Evolutionary conservation across 2,113 vertebrate species (phyloP).

Genomic region (Zeus faber): DNA sequence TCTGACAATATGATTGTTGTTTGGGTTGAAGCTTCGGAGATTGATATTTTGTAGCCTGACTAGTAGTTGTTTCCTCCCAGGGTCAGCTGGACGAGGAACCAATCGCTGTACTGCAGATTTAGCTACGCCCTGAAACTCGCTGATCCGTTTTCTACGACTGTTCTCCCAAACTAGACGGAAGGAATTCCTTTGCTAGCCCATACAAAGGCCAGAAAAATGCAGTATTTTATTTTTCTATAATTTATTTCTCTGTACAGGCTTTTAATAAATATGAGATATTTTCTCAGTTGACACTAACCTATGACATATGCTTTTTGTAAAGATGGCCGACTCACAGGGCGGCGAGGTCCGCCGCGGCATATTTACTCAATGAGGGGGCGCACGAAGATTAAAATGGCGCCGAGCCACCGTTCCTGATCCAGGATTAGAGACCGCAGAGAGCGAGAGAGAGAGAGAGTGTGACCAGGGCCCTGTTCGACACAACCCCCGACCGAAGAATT

Average conservation of each 20-base stretch:
- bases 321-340: background rate
- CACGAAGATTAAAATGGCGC: conserved; percentile 22
- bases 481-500: no score
- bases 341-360: conserved; percentile 1
- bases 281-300: conserved; percentile 47
- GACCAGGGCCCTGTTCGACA: no score
- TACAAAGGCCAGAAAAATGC: conserved; percentile 31
- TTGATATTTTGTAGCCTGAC: conserved; percentile 19
- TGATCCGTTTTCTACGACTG: conserved; percentile 29
- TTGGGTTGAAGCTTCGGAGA: conserved; percentile 15
- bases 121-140: conserved; percentile 25
- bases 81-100: conserved; percentile 9
- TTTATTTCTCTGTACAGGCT: conserved; percentile 57
- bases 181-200: conserved; percentile 31
- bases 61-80: conserved; percentile 28
- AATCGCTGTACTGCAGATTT: conserved; percentile 6
- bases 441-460: no score
- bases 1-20: conserved; percentile 14
- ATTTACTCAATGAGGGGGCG: conserved; percentile 14
- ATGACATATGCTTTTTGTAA: conserved; percentile 37
- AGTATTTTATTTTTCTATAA: conserved; percentile 63
- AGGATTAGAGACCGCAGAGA: conserved; percentile 39
- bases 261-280: conserved; percentile 42
- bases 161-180: conserved; percentile 16
- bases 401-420: conserved; percentile 36